Base-by-base conservation (phyloP, 2,113 vertebrate species). In the Tringa solitaria region DNA sequence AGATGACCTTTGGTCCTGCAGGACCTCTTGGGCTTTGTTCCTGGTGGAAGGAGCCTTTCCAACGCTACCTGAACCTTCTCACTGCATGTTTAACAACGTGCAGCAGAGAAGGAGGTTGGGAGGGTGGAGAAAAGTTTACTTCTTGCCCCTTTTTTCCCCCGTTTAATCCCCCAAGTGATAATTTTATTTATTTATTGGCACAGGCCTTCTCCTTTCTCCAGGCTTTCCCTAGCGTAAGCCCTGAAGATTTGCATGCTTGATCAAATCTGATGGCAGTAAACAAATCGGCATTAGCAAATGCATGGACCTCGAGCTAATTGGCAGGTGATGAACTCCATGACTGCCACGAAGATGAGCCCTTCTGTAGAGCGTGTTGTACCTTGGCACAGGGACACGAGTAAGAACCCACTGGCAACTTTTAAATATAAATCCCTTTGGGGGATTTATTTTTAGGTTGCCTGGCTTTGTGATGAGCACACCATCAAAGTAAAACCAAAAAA, bases 371-470 rank as follows among this genome's bases (percentile, higher is more conserved):
- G 6, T 54, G 48, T 43, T 72, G 77, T 95, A 65, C 82, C 90
- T 91, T 91, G 90, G 95, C 87, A 78, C 74, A 30, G 82, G 74
- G 85, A 83, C 67, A 76, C 1, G 14, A 90, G 53, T 7, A 56
- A 57, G 84, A 46, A 81, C 81, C 92, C 77, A 10, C 22, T 84
- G 90, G 81, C 95, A 90, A 30, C 78, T 93, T 75, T 84, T 75
- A 51, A 64, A 82, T 68, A 84, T 12, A 84, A 94, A 91, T 93
- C 78, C 92, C 94, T 89, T 3, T 43, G 53, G 64, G 92, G 65
- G 84, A 39, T 86, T 95, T 95, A 81, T 96, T 95, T 96, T 89
- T 48, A 48, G 77, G 63, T 72, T 82, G 74, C 50, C 56, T 78
- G 20, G 80, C 83, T 91, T 75, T 68, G 74, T 16, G 69, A 60